Base-by-base conservation (phyloP, 2,888 invertebrate genomes). In the Beris morrisii region DNA sequence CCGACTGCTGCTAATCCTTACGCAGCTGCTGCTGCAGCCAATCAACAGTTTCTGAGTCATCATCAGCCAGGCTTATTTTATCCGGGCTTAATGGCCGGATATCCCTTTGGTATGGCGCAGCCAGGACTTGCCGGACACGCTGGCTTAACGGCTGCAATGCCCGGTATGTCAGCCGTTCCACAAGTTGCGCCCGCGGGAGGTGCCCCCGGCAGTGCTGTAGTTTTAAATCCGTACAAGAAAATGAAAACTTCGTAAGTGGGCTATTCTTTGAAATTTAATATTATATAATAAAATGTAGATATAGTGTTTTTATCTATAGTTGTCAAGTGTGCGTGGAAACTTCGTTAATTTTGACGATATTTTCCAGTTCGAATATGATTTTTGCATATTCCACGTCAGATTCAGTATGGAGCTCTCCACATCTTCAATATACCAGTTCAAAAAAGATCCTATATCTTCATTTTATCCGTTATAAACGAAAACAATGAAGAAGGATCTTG, bases 211-310 rank as follows among this genome's bases (percentile, higher is more conserved):
- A 79, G 75, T 69, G 77, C 80, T 71, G 84, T 85, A 68, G 86
- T 87, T 28, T 84, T 91, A 78, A 92, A 92, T 79, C 93, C 93
- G 67, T 93, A 91, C 83, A 93, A 93, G 83, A 93, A 93, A 84
- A 89, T 93, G 88, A 93, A 93, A 84, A 93, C 93, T 75, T 92
- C 81, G 67, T 81, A 81, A 75, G 61, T 54, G 61, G 38, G 38
- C 9, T 9, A 7, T 38, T 1, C 3, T 38, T 9, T 38, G 38
- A 38, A 38, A 38, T 38, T 38, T 38, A 38, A 22, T 9, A 38
- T 38, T 22, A 22, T 22, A 22, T 22, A 22, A 22, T 2, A 22
- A 22, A 22, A 9, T 9, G 38, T 38, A 38, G 38, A 38, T 3
- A 38, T 38, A 38, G 38, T 7, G 38, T 7, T 9, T 38, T 38